A percentile compares a stretch with the other conserved stretches of the same genome.
Conservation (phyloP, 1,140 invertebrate genomes). For the Andricus grossulariae region DNA sequence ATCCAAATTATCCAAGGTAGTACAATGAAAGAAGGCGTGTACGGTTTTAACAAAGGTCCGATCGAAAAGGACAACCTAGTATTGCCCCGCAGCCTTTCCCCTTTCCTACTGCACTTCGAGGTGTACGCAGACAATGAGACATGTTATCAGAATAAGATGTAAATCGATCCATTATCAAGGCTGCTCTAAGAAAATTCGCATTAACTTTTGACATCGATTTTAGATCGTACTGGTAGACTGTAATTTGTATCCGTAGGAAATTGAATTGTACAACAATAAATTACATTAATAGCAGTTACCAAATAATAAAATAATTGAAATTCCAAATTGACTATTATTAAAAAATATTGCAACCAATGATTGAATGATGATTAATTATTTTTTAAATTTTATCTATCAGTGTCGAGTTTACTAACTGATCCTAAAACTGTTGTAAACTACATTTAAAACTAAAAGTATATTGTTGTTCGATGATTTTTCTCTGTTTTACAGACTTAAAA, state of each 20-base stretch:
- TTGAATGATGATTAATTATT: not conserved
- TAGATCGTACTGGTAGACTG: not conserved
- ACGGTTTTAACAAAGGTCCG: slow-evolving; percentile 53
- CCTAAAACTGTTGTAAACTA: not conserved
- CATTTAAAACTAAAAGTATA: no score
- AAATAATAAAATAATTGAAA: not conserved
- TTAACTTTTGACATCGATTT: not conserved
- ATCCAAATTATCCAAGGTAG: slow-evolving; percentile 39
- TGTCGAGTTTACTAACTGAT: not conserved
- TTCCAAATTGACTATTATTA: not conserved
- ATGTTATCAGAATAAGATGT: slow-evolving; percentile 1
- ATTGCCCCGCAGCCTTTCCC: slow-evolving; percentile 46
- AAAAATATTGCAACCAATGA: not conserved
- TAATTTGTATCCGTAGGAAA: not conserved
- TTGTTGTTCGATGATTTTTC: no score
- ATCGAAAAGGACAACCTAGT: slow-evolving; percentile 42
- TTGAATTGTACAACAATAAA: not conserved
- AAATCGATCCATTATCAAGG: not conserved
- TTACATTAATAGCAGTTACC: not conserved
- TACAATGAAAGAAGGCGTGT: slow-evolving; percentile 52
- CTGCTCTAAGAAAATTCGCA: not conserved
- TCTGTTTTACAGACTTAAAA: no score
- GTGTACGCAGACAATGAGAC: not conserved
- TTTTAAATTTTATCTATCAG: not conserved
- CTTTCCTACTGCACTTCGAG: slow-evolving; percentile 47